phyloP scores from a whole-genome alignment of 1,140 invertebrate species.

The Plodia interpunctella region DNA sequence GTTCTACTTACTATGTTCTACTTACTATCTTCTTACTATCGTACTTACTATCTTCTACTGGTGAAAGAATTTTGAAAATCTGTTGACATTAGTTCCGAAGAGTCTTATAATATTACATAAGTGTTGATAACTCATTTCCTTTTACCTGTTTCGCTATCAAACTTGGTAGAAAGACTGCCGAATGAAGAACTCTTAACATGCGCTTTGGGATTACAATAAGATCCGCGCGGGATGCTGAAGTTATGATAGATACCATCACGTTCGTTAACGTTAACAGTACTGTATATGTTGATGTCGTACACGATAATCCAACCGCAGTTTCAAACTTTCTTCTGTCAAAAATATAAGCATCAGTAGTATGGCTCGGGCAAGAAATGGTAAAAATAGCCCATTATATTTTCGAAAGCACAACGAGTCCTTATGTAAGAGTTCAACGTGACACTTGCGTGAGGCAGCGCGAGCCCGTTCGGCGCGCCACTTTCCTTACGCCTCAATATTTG shows the following conservation, averaged over 20 bases:
- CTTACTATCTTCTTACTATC: too few relatives aligned
- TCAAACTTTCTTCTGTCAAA: constrained; percentile 41
- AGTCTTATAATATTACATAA: too few relatives aligned
- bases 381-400: constrained; percentile 68
- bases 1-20: too few relatives aligned
- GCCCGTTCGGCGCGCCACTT: constrained; percentile 65
- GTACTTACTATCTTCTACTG: too few relatives aligned
- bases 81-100: too few relatives aligned
- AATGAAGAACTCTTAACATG: background rate
- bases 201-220: background rate
- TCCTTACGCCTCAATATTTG: constrained; percentile 64
- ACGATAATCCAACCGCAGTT: constrained; percentile 12
- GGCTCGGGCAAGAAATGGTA: constrained; percentile 50
- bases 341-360: constrained; percentile 41
- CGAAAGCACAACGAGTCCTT: constrained; percentile 70
- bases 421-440: constrained; percentile 75
- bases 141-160: too few relatives aligned
- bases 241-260: constrained; percentile 1
- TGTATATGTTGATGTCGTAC: constrained; percentile 6
- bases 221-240: background rate
- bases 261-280: constrained; percentile 10
- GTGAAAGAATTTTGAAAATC: too few relatives aligned
- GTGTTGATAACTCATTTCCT: too few relatives aligned
- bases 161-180: too few relatives aligned
- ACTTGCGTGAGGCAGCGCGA: constrained; percentile 49